Evolutionary conservation across 2,797 vertebrate species (phyloP).

Genomic region (Hipposideros larvatus): DNA sequence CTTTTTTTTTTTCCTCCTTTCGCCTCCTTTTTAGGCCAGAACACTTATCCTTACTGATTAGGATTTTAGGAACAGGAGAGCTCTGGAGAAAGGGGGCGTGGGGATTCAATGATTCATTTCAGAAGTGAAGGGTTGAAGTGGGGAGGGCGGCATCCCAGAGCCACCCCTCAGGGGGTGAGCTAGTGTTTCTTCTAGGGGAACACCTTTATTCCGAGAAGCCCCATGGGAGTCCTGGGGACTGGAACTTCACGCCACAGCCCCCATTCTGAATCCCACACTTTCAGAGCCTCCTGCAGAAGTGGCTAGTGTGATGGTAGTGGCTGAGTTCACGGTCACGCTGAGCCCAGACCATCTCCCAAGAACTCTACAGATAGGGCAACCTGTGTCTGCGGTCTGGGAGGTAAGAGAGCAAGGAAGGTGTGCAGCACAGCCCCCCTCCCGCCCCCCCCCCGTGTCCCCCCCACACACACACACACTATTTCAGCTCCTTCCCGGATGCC

Average conservation of each 20-base stretch:
- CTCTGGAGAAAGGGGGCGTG: neutral
- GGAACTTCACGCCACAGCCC: fast-evolving
- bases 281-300: neutral
- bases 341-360: neutral
- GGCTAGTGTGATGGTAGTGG: too few relatives aligned
- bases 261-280: neutral
- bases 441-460: too few relatives aligned
- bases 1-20: too few relatives aligned
- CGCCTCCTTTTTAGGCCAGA: neutral
- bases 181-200: neutral
- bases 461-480: neutral
- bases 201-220: neutral
- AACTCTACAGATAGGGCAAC: neutral
- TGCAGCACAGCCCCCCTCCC: neutral
- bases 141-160: neutral
- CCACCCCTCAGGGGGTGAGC: fast-evolving
- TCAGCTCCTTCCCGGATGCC: neutral
- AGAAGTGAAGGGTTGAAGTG: neutral
- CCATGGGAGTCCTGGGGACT: neutral
- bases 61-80: neutral
- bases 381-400: neutral
- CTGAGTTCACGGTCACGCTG: neutral
- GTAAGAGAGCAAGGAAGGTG: neutral
- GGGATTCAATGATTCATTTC: neutral
- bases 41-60: neutral